These are phyloP conservation scores for Promerops cafer DNA, from an alignment of 2,113 vertebrate species.

Conservation along the genomic window DNA sequence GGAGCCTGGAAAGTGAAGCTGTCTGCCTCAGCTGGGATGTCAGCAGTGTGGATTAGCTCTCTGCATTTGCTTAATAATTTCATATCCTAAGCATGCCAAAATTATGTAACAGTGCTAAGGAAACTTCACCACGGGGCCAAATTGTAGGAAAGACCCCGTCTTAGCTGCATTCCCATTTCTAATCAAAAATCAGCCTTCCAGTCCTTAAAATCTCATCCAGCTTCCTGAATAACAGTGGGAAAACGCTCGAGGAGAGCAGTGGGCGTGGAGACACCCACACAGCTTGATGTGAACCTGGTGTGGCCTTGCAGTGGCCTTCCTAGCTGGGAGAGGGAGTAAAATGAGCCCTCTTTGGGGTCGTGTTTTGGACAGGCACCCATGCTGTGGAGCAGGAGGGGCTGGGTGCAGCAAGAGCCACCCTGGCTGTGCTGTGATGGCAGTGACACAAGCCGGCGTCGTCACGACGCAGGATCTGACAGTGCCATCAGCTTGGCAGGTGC, in stretches of 20 bases:
- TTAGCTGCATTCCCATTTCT: not conserved
- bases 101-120: not conserved
- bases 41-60: not conserved
- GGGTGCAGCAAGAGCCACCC: not conserved
- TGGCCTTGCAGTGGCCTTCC: not conserved
- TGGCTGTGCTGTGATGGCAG: not conserved
- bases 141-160: not conserved
- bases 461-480: not conserved
- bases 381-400: not conserved
- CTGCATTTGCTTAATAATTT: not conserved
- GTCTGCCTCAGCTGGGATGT: not conserved
- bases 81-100: not conserved
- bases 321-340: not conserved
- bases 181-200: not conserved
- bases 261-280: not conserved
- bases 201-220: not conserved
- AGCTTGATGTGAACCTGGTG: not conserved
- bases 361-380: fast-evolving
- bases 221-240: not conserved
- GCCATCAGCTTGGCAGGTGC: not conserved
- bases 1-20: not conserved
- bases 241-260: not conserved
- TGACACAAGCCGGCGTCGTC: not conserved
- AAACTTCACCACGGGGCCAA: not conserved
- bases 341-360: not conserved